Evolutionary conservation across 2,888 invertebrate species (phyloP).

Genomic region (Candidula unifasciata): DNA sequence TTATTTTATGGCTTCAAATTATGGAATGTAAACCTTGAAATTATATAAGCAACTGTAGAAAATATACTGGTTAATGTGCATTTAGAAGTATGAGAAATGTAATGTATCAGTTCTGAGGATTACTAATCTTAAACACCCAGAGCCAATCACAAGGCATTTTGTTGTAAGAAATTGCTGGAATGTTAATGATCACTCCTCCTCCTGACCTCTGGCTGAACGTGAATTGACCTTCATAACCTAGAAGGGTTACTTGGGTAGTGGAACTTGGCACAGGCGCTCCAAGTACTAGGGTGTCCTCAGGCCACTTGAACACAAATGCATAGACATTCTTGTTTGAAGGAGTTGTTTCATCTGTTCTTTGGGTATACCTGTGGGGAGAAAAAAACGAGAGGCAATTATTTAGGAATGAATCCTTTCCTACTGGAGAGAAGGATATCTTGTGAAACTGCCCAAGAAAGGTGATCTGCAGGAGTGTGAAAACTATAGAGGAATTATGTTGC

Average conservation of each 20-base stretch:
- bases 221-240: slow-evolving; percentile 78
- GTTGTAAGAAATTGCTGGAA: slow-evolving; percentile 65
- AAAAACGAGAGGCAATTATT: not conserved
- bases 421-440: too few species aligned
- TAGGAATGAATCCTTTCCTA: too few species aligned
- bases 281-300: slow-evolving; percentile 81
- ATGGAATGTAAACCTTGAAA: too few species aligned
- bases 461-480: too few species aligned
- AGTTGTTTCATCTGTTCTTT: not conserved
- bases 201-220: slow-evolving; percentile 14
- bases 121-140: slow-evolving; percentile 63
- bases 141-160: slow-evolving; percentile 70
- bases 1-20: too few species aligned
- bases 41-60: too few species aligned
- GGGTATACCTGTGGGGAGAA: slow-evolving; percentile 66
- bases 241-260: slow-evolving; percentile 77
- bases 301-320: slow-evolving; percentile 86
- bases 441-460: too few species aligned
- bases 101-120: slow-evolving; percentile 14
- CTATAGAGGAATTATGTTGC: too few species aligned
- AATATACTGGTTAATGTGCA: too few species aligned
- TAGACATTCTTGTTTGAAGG: slow-evolving; percentile 79
- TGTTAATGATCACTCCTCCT: slow-evolving; percentile 65
- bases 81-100: too few species aligned
- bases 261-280: slow-evolving; percentile 76